These are phyloP conservation scores for Lepidothrix coronata DNA, from an alignment of 2,113 vertebrate genomes.

Conservation along the genomic window DNA sequence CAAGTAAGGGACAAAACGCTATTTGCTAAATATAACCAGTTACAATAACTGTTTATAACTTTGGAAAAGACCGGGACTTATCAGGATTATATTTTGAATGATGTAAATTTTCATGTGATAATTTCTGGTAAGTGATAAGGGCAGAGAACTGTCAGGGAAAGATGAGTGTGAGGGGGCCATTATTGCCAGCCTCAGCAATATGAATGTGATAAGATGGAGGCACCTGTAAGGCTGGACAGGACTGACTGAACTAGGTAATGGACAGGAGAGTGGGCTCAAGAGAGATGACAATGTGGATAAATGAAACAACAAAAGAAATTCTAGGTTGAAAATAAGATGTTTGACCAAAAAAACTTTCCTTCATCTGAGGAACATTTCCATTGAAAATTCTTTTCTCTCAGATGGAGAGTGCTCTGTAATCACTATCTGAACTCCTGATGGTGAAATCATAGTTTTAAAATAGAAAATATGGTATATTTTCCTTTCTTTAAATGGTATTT, in stretches of 20 bases:
- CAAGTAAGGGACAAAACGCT: neutral
- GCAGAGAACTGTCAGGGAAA: neutral
- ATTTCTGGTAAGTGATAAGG: neutral
- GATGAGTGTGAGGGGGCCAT: fast-evolving
- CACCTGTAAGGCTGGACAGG: neutral
- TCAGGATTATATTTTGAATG: neutral
- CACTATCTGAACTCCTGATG: neutral
- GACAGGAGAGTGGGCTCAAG: neutral
- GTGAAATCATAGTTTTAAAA: neutral
- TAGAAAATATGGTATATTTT: neutral
- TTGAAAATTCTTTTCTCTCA: neutral
- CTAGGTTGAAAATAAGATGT: neutral
- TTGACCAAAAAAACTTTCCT: neutral
- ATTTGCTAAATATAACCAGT: neutral
- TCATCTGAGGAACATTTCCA: neutral
- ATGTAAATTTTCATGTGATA: neutral
- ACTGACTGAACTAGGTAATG: neutral
- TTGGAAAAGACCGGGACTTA: neutral
- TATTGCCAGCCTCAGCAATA: neutral
- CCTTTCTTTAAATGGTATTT: neutral
- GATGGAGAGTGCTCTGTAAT: neutral
- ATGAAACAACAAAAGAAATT: neutral
- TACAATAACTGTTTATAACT: neutral
- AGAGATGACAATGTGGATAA: neutral
- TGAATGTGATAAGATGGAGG: neutral